These are phyloP conservation scores for Stegana nigrithorax DNA, from an alignment of 2,888 invertebrate genomes.

Conservation along the genomic window DNA sequence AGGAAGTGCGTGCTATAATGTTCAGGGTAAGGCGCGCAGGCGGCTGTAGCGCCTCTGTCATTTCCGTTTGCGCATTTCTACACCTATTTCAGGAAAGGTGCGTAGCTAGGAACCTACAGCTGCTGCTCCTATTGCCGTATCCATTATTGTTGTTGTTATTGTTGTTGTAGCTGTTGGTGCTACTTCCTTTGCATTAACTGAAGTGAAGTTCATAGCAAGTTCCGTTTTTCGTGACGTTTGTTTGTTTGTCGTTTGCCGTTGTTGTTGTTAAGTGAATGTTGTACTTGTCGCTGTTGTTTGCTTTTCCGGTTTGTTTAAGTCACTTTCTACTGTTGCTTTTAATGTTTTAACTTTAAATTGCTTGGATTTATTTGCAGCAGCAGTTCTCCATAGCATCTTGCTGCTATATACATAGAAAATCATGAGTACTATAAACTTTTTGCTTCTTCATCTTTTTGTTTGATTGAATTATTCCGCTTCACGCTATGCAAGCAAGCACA, in stretches of 20 bases:
- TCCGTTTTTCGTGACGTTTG: constrained; percentile 39
- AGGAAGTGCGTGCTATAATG: background rate
- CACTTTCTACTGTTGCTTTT: constrained; percentile 19
- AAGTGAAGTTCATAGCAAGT: constrained; percentile 4
- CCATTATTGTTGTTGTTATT: constrained; percentile 6
- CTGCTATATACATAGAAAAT: no score
- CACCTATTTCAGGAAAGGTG: constrained; percentile 6
- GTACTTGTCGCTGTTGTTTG: background rate
- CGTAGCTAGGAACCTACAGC: background rate
- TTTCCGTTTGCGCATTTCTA: constrained; percentile 34
- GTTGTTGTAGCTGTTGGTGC: constrained; percentile 11
- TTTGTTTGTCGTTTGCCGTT: constrained; percentile 46
- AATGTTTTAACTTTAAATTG: constrained; percentile 53
- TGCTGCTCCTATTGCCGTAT: background rate
- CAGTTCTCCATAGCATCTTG: no score
- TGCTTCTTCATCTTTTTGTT: constrained; percentile 31
- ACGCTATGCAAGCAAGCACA: constrained; percentile 39
- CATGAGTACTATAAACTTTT: constrained; percentile 9
- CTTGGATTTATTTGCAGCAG: constrained; percentile 44
- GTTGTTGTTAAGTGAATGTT: constrained; percentile 3
- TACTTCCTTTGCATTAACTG: background rate
- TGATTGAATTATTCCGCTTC: constrained; percentile 61
- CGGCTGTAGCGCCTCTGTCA: no score
- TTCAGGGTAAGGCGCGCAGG: background rate
- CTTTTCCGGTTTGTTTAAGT: constrained; percentile 20